These are phyloP conservation scores for Synergus japonicus DNA, from an alignment of 2,888 invertebrate species.

Conservation along the genomic window DNA sequence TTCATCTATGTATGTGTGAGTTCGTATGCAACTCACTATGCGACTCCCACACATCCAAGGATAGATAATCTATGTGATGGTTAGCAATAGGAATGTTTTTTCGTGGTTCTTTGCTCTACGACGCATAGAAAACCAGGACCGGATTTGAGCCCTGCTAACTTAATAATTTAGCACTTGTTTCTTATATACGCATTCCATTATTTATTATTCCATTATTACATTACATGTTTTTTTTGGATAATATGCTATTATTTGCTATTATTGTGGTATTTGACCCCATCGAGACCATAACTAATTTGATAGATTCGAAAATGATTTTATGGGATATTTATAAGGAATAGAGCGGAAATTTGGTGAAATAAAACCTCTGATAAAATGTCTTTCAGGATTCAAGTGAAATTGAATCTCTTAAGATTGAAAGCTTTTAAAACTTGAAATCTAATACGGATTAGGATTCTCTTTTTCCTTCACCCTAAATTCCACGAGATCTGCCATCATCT, in stretches of 20 bases:
- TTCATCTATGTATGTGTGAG: constrained; percentile 19
- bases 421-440: constrained; percentile 4
- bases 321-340: background rate
- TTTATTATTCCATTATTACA: background rate
- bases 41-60: background rate
- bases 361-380: background rate
- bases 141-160: constrained; percentile 4
- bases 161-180: constrained; percentile 1
- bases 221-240: too few relatives aligned
- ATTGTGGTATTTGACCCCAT: too few relatives aligned
- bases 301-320: background rate
- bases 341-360: background rate
- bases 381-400: background rate
- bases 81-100: constrained; percentile 34
- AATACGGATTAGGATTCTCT: constrained; percentile 1
- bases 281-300: too few relatives aligned
- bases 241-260: too few relatives aligned
- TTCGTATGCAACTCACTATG: constrained; percentile 10
- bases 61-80: constrained; percentile 1
- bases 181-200: background rate
- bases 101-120: constrained; percentile 17
- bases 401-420: background rate
- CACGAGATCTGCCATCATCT: background rate
- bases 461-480: background rate
- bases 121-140: constrained; percentile 7